phyloP scores from a whole-genome alignment of 2,888 invertebrate genomes.

The Drosophila formosana region DNA sequence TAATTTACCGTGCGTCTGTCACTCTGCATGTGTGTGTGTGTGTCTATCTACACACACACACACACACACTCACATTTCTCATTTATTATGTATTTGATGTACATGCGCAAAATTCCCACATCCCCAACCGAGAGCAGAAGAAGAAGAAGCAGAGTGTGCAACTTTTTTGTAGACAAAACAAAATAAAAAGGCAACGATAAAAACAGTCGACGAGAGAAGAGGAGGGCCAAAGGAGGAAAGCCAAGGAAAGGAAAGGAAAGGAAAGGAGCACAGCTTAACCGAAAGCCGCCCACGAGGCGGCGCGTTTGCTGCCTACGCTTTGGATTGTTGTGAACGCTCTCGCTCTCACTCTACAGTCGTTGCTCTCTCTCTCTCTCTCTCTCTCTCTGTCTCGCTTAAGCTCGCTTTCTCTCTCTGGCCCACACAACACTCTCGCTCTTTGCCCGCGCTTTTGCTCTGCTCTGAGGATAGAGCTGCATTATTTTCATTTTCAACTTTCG shows the following conservation, averaged over 20 bases:
- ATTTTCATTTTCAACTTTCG: conserved; percentile 77
- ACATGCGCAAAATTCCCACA: conserved; percentile 78
- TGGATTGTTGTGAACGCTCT: conserved; percentile 11
- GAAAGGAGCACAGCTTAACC: conserved; percentile 34
- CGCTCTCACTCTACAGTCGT: conserved; percentile 1
- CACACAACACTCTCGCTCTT: conserved; percentile 57
- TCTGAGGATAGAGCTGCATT: conserved; percentile 50
- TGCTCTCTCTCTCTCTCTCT: conserved; percentile 8
- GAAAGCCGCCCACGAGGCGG: conserved; percentile 34
- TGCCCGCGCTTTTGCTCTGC: conserved; percentile 34
- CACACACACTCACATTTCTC: conserved; percentile 36
- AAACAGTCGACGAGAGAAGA: conserved; percentile 6
- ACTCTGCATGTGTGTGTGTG: conserved; percentile 28
- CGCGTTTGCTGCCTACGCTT: conserved; percentile 49
- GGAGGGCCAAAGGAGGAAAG: conserved; percentile 1
- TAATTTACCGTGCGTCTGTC: conserved; percentile 69
- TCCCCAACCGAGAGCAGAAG: conserved; percentile 19
- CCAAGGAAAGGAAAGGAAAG: neutral
- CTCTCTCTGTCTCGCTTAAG: neutral
- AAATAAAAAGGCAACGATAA: conserved; percentile 46
- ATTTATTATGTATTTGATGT: conserved; percentile 75
- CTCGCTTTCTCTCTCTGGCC: neutral
- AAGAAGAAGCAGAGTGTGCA: conserved; percentile 28
- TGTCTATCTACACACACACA: conserved; percentile 25
- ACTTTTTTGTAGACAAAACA: conserved; percentile 73